Percentiles rank a stretch among this genome's conserved stretches.
Evolutionary conservation across 1,140 invertebrate genomes (phyloP).

Genomic region (Leptinotarsa defecta): DNA sequence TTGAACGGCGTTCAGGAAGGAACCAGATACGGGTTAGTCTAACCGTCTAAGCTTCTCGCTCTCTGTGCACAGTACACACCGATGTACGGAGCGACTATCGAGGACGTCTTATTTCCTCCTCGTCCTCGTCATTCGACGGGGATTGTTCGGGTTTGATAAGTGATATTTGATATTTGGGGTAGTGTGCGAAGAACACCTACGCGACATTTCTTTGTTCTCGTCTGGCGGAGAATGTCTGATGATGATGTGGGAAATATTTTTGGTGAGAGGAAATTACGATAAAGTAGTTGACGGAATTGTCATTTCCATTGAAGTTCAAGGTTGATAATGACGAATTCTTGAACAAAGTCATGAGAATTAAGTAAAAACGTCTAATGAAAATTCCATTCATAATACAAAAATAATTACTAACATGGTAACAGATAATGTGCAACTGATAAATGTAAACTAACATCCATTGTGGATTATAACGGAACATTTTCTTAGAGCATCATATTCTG

Average conservation of each 20-base stretch:
- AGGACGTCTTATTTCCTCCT: conserved; percentile 4
- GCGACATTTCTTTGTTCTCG: background rate
- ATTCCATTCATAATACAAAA: too few species aligned
- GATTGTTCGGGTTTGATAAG: background rate
- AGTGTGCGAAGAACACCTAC: background rate
- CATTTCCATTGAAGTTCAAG: too few species aligned
- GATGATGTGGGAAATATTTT: background rate
- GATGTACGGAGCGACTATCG: background rate
- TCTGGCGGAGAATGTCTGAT: background rate
- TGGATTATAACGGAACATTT: too few species aligned
- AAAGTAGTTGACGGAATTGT: too few species aligned
- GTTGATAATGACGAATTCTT: too few species aligned
- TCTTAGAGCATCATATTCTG: too few species aligned
- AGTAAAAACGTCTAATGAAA: too few species aligned
- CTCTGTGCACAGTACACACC: background rate
- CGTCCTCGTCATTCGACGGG: background rate
- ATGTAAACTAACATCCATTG: too few species aligned
- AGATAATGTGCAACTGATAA: too few species aligned
- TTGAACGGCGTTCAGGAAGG: conserved; percentile 46
- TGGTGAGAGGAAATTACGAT: too few species aligned
- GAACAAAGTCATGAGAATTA: too few species aligned
- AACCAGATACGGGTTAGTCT: conserved; percentile 34
- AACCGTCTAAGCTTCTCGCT: conserved; percentile 5
- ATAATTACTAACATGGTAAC: too few species aligned
- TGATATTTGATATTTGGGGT: conserved; percentile 6